Conservation (phyloP, 2,113 vertebrate species). For the Picathartes gymnocephalus region DNA sequence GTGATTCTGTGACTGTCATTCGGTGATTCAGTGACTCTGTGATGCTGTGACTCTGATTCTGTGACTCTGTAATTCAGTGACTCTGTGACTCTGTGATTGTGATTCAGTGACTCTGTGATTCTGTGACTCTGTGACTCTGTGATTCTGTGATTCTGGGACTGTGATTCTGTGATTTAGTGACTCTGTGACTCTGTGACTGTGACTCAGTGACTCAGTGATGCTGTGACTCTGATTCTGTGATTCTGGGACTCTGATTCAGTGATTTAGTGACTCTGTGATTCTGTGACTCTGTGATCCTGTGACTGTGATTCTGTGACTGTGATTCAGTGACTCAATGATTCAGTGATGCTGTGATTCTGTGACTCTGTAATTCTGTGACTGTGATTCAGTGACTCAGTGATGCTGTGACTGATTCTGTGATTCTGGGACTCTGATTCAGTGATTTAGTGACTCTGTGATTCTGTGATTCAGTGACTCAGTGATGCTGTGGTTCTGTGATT, state of each 20-base stretch:
- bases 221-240: background rate
- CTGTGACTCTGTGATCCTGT: no score
- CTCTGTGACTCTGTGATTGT: no score
- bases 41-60: no score
- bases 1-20: no score
- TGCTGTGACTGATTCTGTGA: background rate
- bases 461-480: no score
- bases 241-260: background rate
- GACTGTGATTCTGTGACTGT: no score
- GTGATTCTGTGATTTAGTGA: background rate
- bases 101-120: background rate
- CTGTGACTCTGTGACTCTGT: background rate
- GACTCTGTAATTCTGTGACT: no score
- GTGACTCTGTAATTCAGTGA: background rate
- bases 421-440: no score
- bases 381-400: no score
- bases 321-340: no score
- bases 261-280: background rate
- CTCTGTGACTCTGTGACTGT: background rate
- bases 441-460: no score
- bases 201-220: background rate
- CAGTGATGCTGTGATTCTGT: background rate
- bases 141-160: background rate
- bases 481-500: background rate
- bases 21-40: no score